These are phyloP conservation scores for Chrosomus eos DNA, from an alignment of 2,797 vertebrate genomes.

Conservation along the genomic window DNA sequence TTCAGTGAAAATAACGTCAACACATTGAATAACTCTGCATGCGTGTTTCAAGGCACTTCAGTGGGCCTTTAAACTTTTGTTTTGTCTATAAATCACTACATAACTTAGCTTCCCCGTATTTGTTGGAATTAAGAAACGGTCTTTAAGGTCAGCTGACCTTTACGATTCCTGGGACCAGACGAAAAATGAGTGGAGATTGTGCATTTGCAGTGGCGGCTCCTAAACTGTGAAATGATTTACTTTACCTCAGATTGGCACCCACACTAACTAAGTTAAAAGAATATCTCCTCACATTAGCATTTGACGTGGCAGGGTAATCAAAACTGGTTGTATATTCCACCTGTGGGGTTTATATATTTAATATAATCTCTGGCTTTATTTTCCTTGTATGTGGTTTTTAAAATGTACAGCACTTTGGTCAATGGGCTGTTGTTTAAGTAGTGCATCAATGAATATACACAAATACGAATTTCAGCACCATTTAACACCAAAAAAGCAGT, in stretches of 20 bases:
- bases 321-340: neutral
- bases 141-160: neutral
- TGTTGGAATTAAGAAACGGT: neutral
- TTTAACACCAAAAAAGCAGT: slow-evolving; percentile 26
- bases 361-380: slow-evolving; percentile 9
- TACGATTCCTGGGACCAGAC: neutral
- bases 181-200: neutral
- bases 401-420: slow-evolving; percentile 21
- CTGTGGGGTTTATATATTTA: neutral
- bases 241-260: neutral
- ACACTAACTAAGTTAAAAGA: neutral
- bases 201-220: neutral
- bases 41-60: no score
- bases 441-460: neutral
- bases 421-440: neutral
- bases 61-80: no score
- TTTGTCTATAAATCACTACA: no score
- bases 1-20: no score
- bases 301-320: neutral
- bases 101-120: neutral
- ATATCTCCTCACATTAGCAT: neutral
- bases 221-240: neutral
- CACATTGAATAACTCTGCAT: no score
- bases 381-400: neutral
- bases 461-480: slow-evolving; percentile 15